Conservation (phyloP, 2,888 invertebrate genomes). For the Oithona nana region DNA sequence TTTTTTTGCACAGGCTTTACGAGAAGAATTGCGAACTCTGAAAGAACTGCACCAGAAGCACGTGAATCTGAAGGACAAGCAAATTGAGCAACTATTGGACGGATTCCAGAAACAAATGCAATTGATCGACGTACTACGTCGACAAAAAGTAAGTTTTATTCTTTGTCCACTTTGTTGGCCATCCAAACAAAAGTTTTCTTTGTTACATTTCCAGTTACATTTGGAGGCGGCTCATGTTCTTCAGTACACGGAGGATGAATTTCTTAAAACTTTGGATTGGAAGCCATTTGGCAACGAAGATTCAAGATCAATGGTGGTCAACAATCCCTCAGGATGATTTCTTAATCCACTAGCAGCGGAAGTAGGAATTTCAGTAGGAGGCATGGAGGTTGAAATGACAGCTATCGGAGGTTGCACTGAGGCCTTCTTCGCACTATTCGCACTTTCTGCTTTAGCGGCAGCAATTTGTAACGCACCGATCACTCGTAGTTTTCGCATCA, state of each 20-base stretch:
- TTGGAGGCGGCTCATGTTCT: constrained; percentile 10
- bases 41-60: neutral
- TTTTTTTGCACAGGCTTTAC: neutral
- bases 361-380: neutral
- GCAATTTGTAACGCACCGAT: neutral
- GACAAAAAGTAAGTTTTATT: neutral
- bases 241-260: constrained; percentile 6
- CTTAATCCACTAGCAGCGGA: neutral
- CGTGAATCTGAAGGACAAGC: neutral
- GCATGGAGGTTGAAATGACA: neutral
- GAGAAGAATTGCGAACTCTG: neutral
- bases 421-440: neutral
- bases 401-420: neutral
- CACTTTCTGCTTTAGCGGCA: neutral
- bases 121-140: neutral
- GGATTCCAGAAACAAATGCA: neutral
- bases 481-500: no score
- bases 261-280: constrained; percentile 6
- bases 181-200: neutral
- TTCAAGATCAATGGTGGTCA: neutral
- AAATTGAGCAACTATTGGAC: neutral
- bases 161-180: no score
- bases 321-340: neutral
- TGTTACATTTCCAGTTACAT: constrained; percentile 1
- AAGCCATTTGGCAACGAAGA: neutral